These are phyloP conservation scores for Blera fallax DNA, from an alignment of 2,888 invertebrate genomes.

Conservation along the genomic window DNA sequence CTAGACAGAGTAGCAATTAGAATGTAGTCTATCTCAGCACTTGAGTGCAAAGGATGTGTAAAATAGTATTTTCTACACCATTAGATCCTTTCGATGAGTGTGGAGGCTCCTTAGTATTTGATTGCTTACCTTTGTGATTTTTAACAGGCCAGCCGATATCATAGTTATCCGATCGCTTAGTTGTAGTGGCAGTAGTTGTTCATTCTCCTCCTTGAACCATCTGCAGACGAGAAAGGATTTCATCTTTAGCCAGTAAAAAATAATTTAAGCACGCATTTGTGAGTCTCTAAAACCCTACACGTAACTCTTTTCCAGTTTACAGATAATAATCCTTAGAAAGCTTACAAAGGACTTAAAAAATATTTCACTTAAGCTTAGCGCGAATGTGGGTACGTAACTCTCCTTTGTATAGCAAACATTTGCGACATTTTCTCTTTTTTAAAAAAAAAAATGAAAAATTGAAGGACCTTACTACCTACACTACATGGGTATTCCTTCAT, in stretches of 20 bases:
- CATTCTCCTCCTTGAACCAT: constrained; percentile 90
- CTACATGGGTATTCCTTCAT: not conserved
- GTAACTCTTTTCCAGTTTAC: not conserved
- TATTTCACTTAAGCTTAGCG: not conserved
- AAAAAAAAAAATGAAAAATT: constrained; percentile 19
- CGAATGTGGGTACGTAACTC: not conserved
- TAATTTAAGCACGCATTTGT: not conserved
- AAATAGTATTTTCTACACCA: constrained; percentile 22
- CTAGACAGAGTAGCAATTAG: constrained; percentile 41
- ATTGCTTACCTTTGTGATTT: constrained; percentile 84
- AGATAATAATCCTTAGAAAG: not conserved
- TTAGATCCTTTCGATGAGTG: not conserved
- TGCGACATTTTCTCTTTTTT: not conserved
- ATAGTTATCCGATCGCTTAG: constrained; percentile 85
- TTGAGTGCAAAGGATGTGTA: constrained; percentile 23
- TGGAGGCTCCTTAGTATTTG: not conserved
- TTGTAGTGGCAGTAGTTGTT: constrained; percentile 87
- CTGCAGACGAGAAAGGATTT: constrained; percentile 78
- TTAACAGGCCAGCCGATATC: constrained; percentile 86
- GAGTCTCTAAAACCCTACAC: not conserved
- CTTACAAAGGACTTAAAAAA: not conserved
- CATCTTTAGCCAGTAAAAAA: no score
- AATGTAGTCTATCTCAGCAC: not conserved
- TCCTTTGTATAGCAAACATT: not conserved
- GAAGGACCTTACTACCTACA: constrained; percentile 1